Evolutionary conservation across 2,113 vertebrate genomes (phyloP).

Genomic region (Poecile atricapillus): DNA sequence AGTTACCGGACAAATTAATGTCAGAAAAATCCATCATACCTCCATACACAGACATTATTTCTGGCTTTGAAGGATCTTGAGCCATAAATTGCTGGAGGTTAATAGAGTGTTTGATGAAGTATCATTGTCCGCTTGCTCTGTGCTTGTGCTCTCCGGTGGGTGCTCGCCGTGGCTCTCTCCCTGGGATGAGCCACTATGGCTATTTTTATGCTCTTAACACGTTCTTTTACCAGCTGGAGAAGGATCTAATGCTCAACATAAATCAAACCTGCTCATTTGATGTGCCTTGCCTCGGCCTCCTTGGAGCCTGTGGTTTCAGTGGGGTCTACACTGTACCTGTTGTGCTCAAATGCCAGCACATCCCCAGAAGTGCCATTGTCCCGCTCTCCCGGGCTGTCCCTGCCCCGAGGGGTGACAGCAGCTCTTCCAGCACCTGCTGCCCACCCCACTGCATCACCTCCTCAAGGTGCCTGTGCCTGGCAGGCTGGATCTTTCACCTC

Average conservation of each 20-base stretch:
- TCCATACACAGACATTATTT: not conserved
- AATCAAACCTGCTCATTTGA: not conserved
- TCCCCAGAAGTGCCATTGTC: rapidly evolving
- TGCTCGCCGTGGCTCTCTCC: not conserved
- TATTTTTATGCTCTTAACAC: not conserved
- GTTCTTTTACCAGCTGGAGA: not conserved
- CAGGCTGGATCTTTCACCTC: not conserved
- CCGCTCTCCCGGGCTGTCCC: rapidly evolving
- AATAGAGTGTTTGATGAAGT: constrained; percentile 49
- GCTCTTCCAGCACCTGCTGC: not conserved
- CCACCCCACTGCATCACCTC: not conserved
- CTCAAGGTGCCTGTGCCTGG: not conserved
- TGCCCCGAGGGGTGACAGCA: not conserved
- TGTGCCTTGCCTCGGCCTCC: not conserved
- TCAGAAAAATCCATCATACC: constrained; percentile 18
- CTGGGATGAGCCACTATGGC: not conserved
- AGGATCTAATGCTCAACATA: not conserved
- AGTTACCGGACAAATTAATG: constrained; percentile 12
- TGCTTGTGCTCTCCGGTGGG: not conserved
- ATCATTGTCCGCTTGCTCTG: not conserved
- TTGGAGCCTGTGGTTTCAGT: not conserved
- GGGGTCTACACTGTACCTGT: not conserved
- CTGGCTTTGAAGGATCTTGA: constrained; percentile 23
- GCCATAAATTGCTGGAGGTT: constrained; percentile 48
- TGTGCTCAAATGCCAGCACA: not conserved